Conservation (phyloP, 2,797 vertebrate species). For the Lacerta agilis region DNA sequence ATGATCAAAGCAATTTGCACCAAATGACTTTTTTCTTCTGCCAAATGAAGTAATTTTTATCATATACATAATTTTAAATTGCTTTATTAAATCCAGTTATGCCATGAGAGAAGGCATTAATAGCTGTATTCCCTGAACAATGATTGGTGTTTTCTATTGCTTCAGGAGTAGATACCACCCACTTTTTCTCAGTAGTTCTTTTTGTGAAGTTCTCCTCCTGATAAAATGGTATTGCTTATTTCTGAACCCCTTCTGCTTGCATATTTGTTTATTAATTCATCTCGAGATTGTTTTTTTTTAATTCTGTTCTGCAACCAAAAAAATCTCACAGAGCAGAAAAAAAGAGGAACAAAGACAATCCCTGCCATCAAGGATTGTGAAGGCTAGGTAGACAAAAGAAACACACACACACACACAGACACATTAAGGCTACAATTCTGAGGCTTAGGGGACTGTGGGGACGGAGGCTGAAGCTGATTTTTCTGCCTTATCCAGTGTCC, state of each 20-base stretch:
- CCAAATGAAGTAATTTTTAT: slow-evolving; percentile 18
- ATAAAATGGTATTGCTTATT: slow-evolving; percentile 24
- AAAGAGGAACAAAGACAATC: too few relatives aligned
- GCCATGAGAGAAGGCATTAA: slow-evolving; percentile 1
- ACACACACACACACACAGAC: too few relatives aligned
- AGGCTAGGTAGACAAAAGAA: too few relatives aligned
- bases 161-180: slow-evolving; percentile 8
- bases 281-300: too few relatives aligned
- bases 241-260: slow-evolving; percentile 23
- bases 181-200: not conserved
- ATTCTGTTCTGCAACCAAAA: too few relatives aligned
- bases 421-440: too few relatives aligned
- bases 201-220: slow-evolving; percentile 6
- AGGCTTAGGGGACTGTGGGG: too few relatives aligned
- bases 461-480: too few relatives aligned
- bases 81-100: slow-evolving; percentile 24
- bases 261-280: too few relatives aligned
- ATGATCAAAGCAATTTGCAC: slow-evolving; percentile 16
- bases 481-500: too few relatives aligned
- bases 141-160: slow-evolving; percentile 3
- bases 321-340: too few relatives aligned
- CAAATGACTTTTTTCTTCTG: slow-evolving; percentile 3
- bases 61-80: slow-evolving; percentile 18
- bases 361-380: too few relatives aligned
- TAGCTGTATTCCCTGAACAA: slow-evolving; percentile 16